These are phyloP conservation scores for Atherix ibis DNA, from an alignment of 2,888 invertebrate species.

Conservation along the genomic window DNA sequence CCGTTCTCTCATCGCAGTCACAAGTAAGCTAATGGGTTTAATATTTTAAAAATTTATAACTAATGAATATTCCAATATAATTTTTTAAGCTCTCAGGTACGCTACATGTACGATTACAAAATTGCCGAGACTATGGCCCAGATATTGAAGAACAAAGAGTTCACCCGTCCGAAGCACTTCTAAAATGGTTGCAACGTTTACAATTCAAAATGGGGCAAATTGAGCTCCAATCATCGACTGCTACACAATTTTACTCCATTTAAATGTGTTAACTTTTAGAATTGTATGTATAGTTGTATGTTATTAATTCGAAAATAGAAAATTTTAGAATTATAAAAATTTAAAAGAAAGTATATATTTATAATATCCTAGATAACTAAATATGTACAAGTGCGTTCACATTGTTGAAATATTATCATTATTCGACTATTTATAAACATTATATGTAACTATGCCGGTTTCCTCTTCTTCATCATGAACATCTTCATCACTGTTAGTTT, in stretches of 20 bases:
- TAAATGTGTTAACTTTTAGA: too few species aligned
- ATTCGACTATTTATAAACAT: constrained; percentile 16
- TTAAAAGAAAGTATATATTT: background rate
- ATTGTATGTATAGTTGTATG: too few species aligned
- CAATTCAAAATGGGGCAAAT: constrained; percentile 98
- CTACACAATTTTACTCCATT: constrained; percentile 75
- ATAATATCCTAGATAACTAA: background rate
- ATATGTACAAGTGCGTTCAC: background rate
- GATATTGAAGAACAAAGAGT: constrained; percentile 31
- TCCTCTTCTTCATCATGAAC: constrained; percentile 22
- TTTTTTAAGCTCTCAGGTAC: constrained; percentile 66
- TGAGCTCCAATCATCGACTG: constrained; percentile 81
- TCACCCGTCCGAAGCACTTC: constrained; percentile 35
- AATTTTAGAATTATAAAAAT: background rate
- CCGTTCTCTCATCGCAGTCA: constrained; percentile 84
- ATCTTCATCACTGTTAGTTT: constrained; percentile 19
- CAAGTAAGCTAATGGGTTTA: constrained; percentile 42
- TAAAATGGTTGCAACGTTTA: constrained; percentile 78
- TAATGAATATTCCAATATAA: constrained; percentile 5
- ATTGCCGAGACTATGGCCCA: constrained; percentile 68
- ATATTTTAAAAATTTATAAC: constrained; percentile 5
- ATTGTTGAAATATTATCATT: too few species aligned
- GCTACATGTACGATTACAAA: constrained; percentile 70
- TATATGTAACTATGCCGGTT: constrained; percentile 14
- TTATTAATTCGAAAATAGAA: too few species aligned